Conservation (phyloP, 2,888 invertebrate species). For the Perizoma affinitatum region DNA sequence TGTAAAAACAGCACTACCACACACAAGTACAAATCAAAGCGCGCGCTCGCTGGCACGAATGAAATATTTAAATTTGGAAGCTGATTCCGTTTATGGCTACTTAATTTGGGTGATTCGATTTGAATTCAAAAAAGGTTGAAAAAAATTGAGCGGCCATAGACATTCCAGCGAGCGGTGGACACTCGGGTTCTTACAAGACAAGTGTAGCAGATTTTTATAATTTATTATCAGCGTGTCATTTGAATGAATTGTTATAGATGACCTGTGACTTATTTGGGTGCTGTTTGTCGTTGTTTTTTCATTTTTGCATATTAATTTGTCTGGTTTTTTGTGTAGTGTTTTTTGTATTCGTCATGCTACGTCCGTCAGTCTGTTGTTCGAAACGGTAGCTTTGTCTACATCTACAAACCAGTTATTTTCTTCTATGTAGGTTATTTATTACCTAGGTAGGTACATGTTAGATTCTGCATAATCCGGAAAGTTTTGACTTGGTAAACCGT, state of each 20-base stretch:
- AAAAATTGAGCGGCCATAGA: slow-evolving; percentile 66
- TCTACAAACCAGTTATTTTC: too few species aligned
- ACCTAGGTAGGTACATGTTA: too few species aligned
- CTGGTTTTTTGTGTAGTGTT: slow-evolving; percentile 10
- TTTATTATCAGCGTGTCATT: slow-evolving; percentile 42
- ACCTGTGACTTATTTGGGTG: slow-evolving; percentile 32
- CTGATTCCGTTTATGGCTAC: slow-evolving; percentile 84
- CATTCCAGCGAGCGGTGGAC: slow-evolving; percentile 64
- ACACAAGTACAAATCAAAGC: slow-evolving; percentile 71
- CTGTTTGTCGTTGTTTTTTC: slow-evolving; percentile 8
- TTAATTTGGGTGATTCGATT: slow-evolving; percentile 85
- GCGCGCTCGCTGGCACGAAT: slow-evolving; percentile 73
- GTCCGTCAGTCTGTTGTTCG: too few species aligned
- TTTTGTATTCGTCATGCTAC: slow-evolving; percentile 3
- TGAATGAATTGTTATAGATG: slow-evolving; percentile 43
- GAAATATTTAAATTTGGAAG: slow-evolving; percentile 85
- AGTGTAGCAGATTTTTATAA: slow-evolving; percentile 47
- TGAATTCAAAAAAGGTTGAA: slow-evolving; percentile 74
- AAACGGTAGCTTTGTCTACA: too few species aligned
- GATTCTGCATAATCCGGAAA: too few species aligned
- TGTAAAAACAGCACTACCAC: slow-evolving; percentile 54
- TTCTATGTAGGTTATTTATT: too few species aligned
- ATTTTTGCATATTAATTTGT: slow-evolving; percentile 18
- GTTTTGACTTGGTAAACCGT: too few species aligned
- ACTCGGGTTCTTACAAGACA: slow-evolving; percentile 20